A percentile compares a stretch with the other conserved stretches of the same genome.
phyloP scores from a whole-genome alignment of 2,797 vertebrate genomes.

The Numenius phaeopus region DNA sequence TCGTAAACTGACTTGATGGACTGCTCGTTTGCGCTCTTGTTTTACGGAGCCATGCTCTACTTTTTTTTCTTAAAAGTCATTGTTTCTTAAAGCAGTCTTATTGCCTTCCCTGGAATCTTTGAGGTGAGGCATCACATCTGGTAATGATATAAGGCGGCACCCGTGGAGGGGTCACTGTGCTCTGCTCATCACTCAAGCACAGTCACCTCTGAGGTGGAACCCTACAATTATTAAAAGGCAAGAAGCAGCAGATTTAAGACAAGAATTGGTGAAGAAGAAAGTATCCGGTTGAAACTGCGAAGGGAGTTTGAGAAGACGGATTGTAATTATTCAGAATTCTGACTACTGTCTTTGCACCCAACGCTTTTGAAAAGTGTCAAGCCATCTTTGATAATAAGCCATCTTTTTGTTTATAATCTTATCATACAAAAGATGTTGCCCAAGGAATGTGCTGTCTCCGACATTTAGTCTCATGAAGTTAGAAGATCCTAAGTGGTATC shows the following conservation, averaged over 20 bases:
- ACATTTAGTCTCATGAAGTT: neutral
- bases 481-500: neutral
- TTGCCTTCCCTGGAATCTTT: neutral
- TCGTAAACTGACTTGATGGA: rapidly evolving
- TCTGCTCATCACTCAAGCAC: neutral
- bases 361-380: neutral
- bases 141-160: neutral
- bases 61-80: neutral
- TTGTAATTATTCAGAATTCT: neutral
- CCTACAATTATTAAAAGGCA: neutral
- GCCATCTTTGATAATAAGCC: neutral
- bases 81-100: neutral
- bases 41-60: neutral
- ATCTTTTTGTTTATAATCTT: neutral
- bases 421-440: neutral
- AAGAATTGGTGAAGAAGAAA: neutral
- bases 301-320: neutral
- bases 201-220: neutral
- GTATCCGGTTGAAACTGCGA: neutral
- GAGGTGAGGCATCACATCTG: neutral
- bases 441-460: neutral
- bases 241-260: neutral
- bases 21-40: neutral
- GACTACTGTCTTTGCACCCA: neutral
- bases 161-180: neutral